Evolutionary conservation across 2,888 invertebrate genomes (phyloP), one percentile per base, ranked within the genome.

Genomic region (Scrobipalpa atriplicella): DNA sequence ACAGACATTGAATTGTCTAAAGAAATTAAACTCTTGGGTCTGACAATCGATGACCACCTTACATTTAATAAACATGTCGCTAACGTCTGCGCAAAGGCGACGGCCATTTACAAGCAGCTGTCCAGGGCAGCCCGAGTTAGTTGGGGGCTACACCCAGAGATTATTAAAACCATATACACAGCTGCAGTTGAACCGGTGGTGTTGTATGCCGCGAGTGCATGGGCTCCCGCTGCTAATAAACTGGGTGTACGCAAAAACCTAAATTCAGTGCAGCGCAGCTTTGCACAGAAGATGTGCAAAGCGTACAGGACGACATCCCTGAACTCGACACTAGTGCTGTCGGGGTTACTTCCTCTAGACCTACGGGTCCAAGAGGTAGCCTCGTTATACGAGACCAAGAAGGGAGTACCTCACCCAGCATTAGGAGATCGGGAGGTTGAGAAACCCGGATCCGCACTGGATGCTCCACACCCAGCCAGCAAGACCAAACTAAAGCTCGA

Each of bases 351-450:
- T 10, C 69, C 60, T 8, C 60, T 60, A 3, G 60, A 60, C 39
- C 16, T 60, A 2, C 60, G 60, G 3, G 18, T 60, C 7, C 60
- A 39, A 0, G 74, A 77, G 43, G 68, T 65, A 13, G 69, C 70
- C 8, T 5, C 67, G 1, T 54, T 73, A 9, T 75, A 73, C 38
- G 70, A 69, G 63, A 68, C 65, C 0, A 73, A 60, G 64, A 72
- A 62, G 36, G 72, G 16, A 2, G 60, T 60, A 9, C 62, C 62
- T 0, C 39, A 16, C 18, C 16, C 39, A n/a, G 16, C 0, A 10
- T n/a, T 71, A 9, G 69, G 64, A 6, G 74, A 68, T 2, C 16
- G 68, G 10, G 68, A 71, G 54, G 21, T 73, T 0, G 77, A 62
- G 19, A 5, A 18, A 10, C 11, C 19, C 11, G 21, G 43, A 11